Percentiles rank a stretch among this genome's conserved stretches.
Conservation (phyloP, 2,113 vertebrate genomes). For the Nansenia antarctica region DNA sequence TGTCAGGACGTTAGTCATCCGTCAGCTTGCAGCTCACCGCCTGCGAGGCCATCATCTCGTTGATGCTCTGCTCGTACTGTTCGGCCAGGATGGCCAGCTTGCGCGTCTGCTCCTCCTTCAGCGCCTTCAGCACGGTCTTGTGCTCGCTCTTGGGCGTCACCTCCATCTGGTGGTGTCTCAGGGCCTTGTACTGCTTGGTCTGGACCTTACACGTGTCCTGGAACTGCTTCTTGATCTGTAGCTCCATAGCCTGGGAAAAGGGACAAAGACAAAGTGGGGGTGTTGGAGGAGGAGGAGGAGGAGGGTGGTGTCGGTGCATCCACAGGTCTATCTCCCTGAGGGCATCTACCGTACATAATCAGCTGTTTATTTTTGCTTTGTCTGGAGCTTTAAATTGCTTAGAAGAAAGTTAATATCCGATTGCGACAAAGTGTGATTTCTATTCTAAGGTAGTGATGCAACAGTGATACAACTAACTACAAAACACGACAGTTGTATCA, state of each 20-base stretch:
- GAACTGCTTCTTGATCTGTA: conserved; percentile 99
- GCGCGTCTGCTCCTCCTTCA: conserved; percentile 98
- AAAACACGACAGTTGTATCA: no score
- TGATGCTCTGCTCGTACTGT: conserved; percentile 99
- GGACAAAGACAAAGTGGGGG: conserved; percentile 41
- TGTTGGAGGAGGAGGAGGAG: not conserved
- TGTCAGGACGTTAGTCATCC: not conserved
- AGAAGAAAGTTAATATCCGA: no score
- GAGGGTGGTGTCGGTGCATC: no score
- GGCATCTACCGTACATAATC: no score
- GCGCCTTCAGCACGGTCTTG: conserved; percentile 95
- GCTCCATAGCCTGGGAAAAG: conserved; percentile 99
- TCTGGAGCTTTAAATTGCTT: no score
- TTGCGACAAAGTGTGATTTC: no score
- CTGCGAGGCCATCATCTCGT: conserved; percentile 99
- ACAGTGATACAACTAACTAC: no score
- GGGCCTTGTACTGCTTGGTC: conserved; percentile 99
- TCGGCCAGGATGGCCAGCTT: conserved; percentile 98
- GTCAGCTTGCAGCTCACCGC: conserved; percentile 79
- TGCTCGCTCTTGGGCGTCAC: conserved; percentile 98
- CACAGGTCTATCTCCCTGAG: no score
- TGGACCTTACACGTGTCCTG: conserved; percentile 99
- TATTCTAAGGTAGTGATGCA: no score
- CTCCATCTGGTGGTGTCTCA: conserved; percentile 99
- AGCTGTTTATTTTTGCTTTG: no score